Evolutionary conservation across 2,113 vertebrate species (phyloP).

Genomic region (Mus pahari): DNA sequence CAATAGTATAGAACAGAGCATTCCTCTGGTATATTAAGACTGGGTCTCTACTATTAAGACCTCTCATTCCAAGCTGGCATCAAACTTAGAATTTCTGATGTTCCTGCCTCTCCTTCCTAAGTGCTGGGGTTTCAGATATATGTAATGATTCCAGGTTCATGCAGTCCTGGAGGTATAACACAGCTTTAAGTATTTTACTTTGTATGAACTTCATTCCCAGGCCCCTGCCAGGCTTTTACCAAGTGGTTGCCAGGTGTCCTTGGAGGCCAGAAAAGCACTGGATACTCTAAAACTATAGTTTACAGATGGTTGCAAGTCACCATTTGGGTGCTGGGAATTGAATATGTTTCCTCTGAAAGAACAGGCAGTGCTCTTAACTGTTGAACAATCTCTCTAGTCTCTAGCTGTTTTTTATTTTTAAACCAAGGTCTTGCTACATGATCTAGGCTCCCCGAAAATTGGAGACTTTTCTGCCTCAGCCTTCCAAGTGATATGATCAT

Average conservation of each 20-base stretch:
- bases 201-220: background rate
- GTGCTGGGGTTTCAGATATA: background rate
- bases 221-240: too few relatives aligned
- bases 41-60: background rate
- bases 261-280: background rate
- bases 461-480: background rate
- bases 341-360: background rate
- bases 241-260: background rate
- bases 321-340: background rate
- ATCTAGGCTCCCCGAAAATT: too few relatives aligned
- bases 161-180: background rate
- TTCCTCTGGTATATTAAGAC: too few relatives aligned
- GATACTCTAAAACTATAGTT: background rate
- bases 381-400: background rate
- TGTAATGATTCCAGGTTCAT: too few relatives aligned
- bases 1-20: too few relatives aligned
- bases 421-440: background rate
- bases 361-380: background rate
- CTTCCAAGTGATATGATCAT: background rate
- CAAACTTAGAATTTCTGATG: background rate
- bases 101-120: background rate
- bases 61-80: background rate
- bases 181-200: background rate
- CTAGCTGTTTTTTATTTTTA: background rate
- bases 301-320: background rate